phyloP scores from a whole-genome alignment of 2,888 invertebrate genomes.

The Drosophila multiciliata region DNA sequence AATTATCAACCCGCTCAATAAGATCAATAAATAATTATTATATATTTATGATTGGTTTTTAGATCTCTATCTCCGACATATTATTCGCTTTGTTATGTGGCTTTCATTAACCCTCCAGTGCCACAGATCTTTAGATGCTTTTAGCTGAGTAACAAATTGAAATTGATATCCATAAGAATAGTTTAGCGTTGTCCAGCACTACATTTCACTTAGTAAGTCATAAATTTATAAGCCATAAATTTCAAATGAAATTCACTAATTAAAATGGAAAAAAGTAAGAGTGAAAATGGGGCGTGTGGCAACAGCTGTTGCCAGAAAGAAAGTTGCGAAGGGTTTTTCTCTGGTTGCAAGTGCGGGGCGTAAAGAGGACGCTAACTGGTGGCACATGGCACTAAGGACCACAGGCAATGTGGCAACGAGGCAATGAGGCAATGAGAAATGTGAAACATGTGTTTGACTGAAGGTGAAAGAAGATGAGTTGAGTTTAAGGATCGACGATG shows the following conservation, averaged over 20 bases:
- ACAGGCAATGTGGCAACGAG: conserved; percentile 49
- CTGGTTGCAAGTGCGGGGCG: conserved; percentile 59
- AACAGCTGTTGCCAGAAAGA: conserved; percentile 57
- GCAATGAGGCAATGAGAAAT: conserved; percentile 37
- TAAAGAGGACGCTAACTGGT: conserved; percentile 54
- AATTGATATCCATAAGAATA: neutral
- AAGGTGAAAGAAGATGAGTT: conserved; percentile 46
- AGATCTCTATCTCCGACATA: no score
- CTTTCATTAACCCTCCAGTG: no score
- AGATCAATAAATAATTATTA: no score
- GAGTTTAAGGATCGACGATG: conserved; percentile 52
- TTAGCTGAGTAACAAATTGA: neutral
- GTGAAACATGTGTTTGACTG: conserved; percentile 70
- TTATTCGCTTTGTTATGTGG: no score
- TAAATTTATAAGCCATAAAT: conserved; percentile 37
- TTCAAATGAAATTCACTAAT: conserved; percentile 50
- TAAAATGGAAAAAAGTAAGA: conserved; percentile 59
- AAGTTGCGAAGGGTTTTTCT: conserved; percentile 49
- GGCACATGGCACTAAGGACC: conserved; percentile 65
- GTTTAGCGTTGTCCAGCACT: neutral
- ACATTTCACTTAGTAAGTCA: conserved; percentile 28
- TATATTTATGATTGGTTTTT: no score
- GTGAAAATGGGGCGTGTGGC: conserved; percentile 55
- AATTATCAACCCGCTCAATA: no score
- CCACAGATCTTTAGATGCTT: neutral